Percentiles rank a stretch among this genome's conserved stretches.
phyloP scores from a whole-genome alignment of 2,888 invertebrate genomes.

The Argyresthia goedartella region DNA sequence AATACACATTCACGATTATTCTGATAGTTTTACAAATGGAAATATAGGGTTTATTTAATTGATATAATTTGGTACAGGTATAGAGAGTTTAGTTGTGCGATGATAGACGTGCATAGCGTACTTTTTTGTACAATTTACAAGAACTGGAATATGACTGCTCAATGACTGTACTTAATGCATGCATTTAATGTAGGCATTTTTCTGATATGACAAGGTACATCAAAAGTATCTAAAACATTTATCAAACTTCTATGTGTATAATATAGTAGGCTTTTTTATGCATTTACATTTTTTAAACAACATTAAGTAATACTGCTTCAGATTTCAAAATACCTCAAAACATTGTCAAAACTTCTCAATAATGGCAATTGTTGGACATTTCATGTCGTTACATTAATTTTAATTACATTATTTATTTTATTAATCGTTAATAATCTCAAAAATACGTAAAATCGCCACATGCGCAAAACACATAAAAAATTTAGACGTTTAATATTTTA shows the following conservation, averaged over 20 bases:
- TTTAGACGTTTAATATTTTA: constrained; percentile 23
- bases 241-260: background rate
- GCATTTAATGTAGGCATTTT: background rate
- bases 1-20: constrained; percentile 8
- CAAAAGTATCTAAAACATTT: constrained; percentile 5
- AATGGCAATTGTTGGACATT: constrained; percentile 9
- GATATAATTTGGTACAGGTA: constrained; percentile 5
- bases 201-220: constrained; percentile 5
- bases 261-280: background rate
- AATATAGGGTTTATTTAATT: constrained; percentile 14
- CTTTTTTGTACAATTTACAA: too few relatives aligned
- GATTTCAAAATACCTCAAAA: constrained; percentile 16
- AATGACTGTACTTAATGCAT: too few relatives aligned
- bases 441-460: constrained; percentile 15
- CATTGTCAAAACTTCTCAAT: constrained; percentile 16
- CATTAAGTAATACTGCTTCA: constrained; percentile 34
- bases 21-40: constrained; percentile 13
- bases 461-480: constrained; percentile 1
- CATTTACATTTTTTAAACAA: constrained; percentile 1
- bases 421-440: constrained; percentile 53
- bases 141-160: too few relatives aligned
- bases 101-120: too few relatives aligned
- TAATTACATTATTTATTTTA: constrained; percentile 41
- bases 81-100: too few relatives aligned
- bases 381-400: constrained; percentile 40